phyloP scores from a whole-genome alignment of 2,888 invertebrate genomes.

The Ormyrus labotus region DNA sequence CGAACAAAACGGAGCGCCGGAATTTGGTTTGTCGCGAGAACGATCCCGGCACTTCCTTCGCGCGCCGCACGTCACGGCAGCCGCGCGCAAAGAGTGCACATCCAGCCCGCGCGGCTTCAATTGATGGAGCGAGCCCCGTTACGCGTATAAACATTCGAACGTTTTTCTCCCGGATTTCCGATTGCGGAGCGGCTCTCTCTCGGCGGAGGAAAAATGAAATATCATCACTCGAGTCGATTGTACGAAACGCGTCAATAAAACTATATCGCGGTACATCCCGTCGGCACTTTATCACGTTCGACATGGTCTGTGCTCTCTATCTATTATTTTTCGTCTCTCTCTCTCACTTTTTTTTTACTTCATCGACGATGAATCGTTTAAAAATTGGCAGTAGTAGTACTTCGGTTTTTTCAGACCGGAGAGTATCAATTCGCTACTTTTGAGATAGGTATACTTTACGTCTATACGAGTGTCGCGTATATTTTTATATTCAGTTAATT shows the following conservation, averaged over 20 bases:
- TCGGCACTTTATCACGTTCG: conserved; percentile 49
- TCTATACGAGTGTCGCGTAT: neutral
- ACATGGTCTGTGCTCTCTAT: conserved; percentile 33
- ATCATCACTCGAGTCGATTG: conserved; percentile 52
- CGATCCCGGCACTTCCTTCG: conserved; percentile 9
- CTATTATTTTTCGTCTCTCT: conserved; percentile 26
- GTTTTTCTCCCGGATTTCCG: conserved; percentile 15
- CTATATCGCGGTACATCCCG: conserved; percentile 34
- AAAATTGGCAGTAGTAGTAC: conserved; percentile 48
- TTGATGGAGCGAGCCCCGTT: conserved; percentile 27
- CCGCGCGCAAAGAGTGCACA: neutral
- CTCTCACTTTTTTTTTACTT: conserved; percentile 19
- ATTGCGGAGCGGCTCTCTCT: neutral
- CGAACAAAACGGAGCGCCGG: neutral
- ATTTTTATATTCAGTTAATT: neutral
- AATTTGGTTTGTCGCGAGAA: conserved; percentile 3
- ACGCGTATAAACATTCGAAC: conserved; percentile 40
- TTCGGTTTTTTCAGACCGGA: conserved; percentile 28
- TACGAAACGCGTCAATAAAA: conserved; percentile 51
- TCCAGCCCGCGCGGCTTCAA: conserved; percentile 4
- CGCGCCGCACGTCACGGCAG: neutral
- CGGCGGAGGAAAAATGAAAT: conserved; percentile 45
- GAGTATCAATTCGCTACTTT: conserved; percentile 32
- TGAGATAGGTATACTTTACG: conserved; percentile 14
- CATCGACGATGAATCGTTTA: conserved; percentile 52